phyloP scores from a whole-genome alignment of 2,888 invertebrate genomes.

The Brenthis ino region DNA sequence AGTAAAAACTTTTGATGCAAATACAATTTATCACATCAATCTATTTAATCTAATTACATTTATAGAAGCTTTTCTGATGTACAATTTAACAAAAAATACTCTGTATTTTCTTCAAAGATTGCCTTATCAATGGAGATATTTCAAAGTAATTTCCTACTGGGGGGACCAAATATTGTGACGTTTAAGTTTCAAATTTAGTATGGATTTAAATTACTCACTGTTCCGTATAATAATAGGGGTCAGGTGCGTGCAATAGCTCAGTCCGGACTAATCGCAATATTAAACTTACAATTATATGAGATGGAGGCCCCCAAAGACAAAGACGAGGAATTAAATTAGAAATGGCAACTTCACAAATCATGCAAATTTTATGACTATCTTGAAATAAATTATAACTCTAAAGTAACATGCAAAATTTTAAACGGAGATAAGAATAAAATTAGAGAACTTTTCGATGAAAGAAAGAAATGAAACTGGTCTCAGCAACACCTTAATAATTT shows the following conservation, averaged over 20 bases:
- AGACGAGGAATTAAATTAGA: constrained; percentile 1
- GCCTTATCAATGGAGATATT: background rate
- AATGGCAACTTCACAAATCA: background rate
- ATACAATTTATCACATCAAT: too few relatives aligned
- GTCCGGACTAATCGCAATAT: constrained; percentile 43
- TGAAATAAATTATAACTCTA: background rate
- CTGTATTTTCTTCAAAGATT: background rate
- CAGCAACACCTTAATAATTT: too few relatives aligned
- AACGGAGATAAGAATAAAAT: too few relatives aligned
- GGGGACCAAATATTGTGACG: constrained; percentile 18
- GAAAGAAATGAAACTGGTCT: too few relatives aligned
- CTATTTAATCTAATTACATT: too few relatives aligned
- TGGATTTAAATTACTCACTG: constrained; percentile 30
- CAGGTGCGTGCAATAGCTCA: constrained; percentile 43
- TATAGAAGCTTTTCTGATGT: too few relatives aligned
- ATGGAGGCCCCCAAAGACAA: constrained; percentile 1
- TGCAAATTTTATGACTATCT: background rate
- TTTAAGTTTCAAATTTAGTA: constrained; percentile 30
- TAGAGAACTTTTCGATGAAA: too few relatives aligned
- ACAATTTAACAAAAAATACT: too few relatives aligned
- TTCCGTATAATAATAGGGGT: constrained; percentile 30
- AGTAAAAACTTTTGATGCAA: too few relatives aligned
- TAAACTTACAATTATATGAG: constrained; percentile 42
- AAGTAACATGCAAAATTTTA: background rate
- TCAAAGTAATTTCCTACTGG: background rate